Base-by-base conservation (phyloP, 2,113 vertebrate genomes). In the Aegithalos caudatus region DNA sequence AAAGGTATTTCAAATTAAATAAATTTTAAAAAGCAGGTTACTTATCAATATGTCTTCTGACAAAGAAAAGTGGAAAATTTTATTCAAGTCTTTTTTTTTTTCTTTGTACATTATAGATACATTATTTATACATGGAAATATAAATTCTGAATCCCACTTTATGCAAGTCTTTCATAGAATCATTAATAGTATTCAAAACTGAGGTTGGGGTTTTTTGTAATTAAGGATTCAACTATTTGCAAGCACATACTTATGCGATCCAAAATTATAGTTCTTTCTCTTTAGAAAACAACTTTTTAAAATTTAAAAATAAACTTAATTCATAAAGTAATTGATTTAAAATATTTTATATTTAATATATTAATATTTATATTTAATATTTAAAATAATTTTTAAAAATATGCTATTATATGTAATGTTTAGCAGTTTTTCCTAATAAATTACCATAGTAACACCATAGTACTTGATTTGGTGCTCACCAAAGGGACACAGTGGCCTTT, bases 151-250 rank as follows among this genome's bases (percentile, higher is more conserved):
- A 45, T 64, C 7, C 53, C 15, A 17, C 4, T 79, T 38, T 54
- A 10, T 35, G 28, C 2, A 25, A 50, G 8, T 25, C n/a, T 79
- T 6, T 54, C 17, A 50, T 19, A 38, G 33, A 82, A 66, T 64
- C 22, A 31, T n/a, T 65, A 14, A 5, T 18, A 65, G 11, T 20
- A 22, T 53, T 88, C 45, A 73, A 66, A 92, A 69, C 2, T 72
- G 11, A 73, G 16, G 2, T 4, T 69, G 22, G 0, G 0, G 0
- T 8, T 53, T 13, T 37, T 13, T 42, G 80, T 38, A 57, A 64
- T 62, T 42, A 72, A 76, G 17, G 35, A 67, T 84, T 61, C 33
- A 45, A 27, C 8, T 35, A 35, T 18, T 72, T 61, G 28, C 12
- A 53, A 82, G 13, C 9, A 38, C 18, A 60, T 10, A 29, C 2